Percentiles rank a stretch among this genome's conserved stretches.
These are phyloP conservation scores for Plotosus lineatus DNA, from an alignment of 2,113 vertebrate genomes.

Conservation along the genomic window DNA sequence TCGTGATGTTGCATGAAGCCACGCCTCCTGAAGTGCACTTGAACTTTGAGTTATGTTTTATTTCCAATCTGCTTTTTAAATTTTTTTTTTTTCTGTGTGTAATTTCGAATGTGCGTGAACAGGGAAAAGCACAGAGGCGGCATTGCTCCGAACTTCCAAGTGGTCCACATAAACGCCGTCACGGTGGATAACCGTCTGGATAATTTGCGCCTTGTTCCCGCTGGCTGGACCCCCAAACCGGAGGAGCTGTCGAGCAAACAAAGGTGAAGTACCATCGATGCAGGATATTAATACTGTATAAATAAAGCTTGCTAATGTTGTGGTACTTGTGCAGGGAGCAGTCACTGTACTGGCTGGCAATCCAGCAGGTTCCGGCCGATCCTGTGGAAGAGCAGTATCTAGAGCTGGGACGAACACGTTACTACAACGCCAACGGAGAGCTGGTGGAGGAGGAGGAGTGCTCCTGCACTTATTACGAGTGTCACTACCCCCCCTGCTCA, in stretches of 20 bases:
- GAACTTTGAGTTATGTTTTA: no score
- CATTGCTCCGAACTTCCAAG: slow-evolving; percentile 93
- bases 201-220: slow-evolving; percentile 89
- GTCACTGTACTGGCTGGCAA: slow-evolving; percentile 96
- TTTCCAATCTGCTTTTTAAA: no score
- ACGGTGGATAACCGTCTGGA: slow-evolving; percentile 97
- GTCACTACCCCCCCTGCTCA: slow-evolving; percentile 97
- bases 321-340: slow-evolving; percentile 81
- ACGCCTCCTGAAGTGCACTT: no score
- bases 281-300: neutral
- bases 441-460: slow-evolving; percentile 97
- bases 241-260: slow-evolving; percentile 96
- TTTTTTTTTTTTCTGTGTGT: no score
- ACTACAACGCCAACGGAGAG: slow-evolving; percentile 96
- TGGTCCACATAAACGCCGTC: slow-evolving; percentile 93
- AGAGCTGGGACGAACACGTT: slow-evolving; percentile 91
- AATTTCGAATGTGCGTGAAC: slow-evolving; percentile 12
- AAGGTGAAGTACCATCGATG: slow-evolving; percentile 71
- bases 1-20: no score
- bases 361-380: slow-evolving; percentile 96
- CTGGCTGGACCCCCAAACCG: slow-evolving; percentile 90
- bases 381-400: slow-evolving; percentile 97
- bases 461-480: slow-evolving; percentile 97
- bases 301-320: neutral
- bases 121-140: slow-evolving; percentile 98